These are phyloP conservation scores for Champsocephalus esox DNA, from an alignment of 2,797 vertebrate species.

Conservation along the genomic window DNA sequence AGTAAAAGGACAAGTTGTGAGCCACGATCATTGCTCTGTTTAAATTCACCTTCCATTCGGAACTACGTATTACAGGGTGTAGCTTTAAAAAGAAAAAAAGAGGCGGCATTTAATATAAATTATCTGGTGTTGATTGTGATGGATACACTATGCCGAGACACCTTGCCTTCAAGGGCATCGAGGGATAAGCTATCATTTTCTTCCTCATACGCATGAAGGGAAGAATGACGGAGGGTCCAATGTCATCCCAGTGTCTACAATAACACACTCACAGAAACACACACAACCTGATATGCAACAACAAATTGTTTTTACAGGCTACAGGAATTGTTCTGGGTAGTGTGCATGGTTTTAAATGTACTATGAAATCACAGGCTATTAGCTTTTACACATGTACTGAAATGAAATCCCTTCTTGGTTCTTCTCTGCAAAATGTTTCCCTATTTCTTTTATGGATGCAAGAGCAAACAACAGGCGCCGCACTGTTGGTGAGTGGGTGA, in stretches of 20 bases:
- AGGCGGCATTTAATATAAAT: slow-evolving; percentile 84
- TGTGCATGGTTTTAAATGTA: slow-evolving; percentile 15
- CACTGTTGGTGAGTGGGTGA: slow-evolving; percentile 49
- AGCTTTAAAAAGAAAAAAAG: slow-evolving; percentile 53
- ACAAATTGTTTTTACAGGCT: slow-evolving; percentile 19
- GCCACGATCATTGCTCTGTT: slow-evolving; percentile 67
- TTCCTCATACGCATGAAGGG: slow-evolving; percentile 76
- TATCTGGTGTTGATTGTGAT: slow-evolving; percentile 87
- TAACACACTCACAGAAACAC: slow-evolving; percentile 61
- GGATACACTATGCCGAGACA: slow-evolving; percentile 85
- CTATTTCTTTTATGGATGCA: slow-evolving; percentile 14
- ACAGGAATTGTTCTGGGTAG: background rate
- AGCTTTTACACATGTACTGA: background rate
- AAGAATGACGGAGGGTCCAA: slow-evolving; percentile 80
- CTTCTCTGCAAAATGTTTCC: background rate
- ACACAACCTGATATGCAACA: slow-evolving; percentile 28
- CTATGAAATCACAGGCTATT: background rate
- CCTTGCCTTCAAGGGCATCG: slow-evolving; percentile 86
- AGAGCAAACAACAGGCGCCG: slow-evolving; percentile 45
- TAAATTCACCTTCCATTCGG: slow-evolving; percentile 72
- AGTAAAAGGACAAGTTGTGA: slow-evolving; percentile 77
- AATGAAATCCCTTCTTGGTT: slow-evolving; percentile 6
- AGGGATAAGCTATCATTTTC: slow-evolving; percentile 87
- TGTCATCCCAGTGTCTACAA: slow-evolving; percentile 78
- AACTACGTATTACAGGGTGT: slow-evolving; percentile 64